Base-by-base conservation (phyloP, 2,888 invertebrate genomes). In the Epirrhoe alternata region DNA sequence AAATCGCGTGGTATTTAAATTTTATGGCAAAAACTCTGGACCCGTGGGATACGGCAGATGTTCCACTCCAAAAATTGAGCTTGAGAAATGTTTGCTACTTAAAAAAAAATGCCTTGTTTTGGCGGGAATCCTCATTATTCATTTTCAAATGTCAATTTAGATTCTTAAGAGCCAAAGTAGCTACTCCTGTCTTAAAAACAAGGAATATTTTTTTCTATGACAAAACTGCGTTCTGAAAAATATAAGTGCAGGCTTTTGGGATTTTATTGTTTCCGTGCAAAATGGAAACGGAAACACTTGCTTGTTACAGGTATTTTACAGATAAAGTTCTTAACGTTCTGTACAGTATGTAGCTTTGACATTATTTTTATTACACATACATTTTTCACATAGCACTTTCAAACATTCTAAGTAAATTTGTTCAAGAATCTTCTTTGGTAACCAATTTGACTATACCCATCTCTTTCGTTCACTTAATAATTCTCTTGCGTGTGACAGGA, bases 401-500 rank as follows among this genome's bases (percentile, higher is more conserved):
- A 5, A 38, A 35, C 14, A 14, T 49, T 3, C 17, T 14, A n/a
- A 12, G 38, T 24, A 35, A 1, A n/a, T 4, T 30, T 14, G 42
- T 52, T 8, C 0, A 53, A 42, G 24, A 24, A 24, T 24, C 24
- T 24, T 16, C 5, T 8, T 10, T 47, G 12, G 3, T 2, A 12
- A 42, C 38, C 10, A 12, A 12, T 5, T 42, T 12, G 12, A 10
- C 38, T 35, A 38, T 24, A 45, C n/a, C 17, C 51, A 30, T 56
- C 50, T 10, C 16, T 60, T 63, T 63, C 38, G n/a, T 42, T 14
- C 14, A n/a, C 47, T 17, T 63, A 60, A 67, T 49, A 52, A 14
- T 42, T 63, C 14, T 38, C 7, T 47, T 60, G 56, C 60, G 81
- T 85, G 83, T 80, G 86, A 77, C 94, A 99, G 99, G 98, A 98